Evolutionary conservation across 2,113 vertebrate genomes (phyloP).

Genomic region (Crotalus tigris): DNA sequence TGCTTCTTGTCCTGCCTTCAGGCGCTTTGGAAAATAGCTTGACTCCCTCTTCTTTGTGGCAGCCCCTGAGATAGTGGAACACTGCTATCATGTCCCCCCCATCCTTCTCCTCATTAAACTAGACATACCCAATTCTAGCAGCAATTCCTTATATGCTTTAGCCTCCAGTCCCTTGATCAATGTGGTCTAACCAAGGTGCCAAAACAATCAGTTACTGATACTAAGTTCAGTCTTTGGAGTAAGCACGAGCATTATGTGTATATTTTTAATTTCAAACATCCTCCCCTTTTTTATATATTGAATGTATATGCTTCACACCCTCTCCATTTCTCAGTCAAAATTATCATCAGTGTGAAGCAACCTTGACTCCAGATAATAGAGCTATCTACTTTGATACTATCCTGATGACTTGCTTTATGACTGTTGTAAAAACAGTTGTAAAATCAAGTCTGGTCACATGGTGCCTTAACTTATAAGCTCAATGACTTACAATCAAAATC

Average conservation of each 20-base stretch:
- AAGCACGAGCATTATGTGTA: not conserved
- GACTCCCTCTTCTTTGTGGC: no score
- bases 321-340: not conserved
- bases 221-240: not conserved
- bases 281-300: no score
- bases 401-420: not conserved
- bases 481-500: not conserved
- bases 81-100: no score
- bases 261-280: not conserved
- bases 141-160: no score
- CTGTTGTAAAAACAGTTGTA: not conserved
- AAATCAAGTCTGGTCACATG: not conserved
- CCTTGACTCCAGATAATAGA: not conserved
- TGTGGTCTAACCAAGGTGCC: not conserved
- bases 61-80: no score
- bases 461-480: not conserved
- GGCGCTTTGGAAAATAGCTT: no score
- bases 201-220: not conserved
- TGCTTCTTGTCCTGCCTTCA: no score
- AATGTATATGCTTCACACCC: no score
- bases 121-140: no score
- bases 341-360: not conserved
- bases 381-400: no score
- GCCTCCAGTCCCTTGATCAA: not conserved
- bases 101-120: no score